Percentiles rank a stretch among this genome's conserved stretches.
Conservation (phyloP, 2,113 vertebrate species). For the Pithys albifrons region DNA sequence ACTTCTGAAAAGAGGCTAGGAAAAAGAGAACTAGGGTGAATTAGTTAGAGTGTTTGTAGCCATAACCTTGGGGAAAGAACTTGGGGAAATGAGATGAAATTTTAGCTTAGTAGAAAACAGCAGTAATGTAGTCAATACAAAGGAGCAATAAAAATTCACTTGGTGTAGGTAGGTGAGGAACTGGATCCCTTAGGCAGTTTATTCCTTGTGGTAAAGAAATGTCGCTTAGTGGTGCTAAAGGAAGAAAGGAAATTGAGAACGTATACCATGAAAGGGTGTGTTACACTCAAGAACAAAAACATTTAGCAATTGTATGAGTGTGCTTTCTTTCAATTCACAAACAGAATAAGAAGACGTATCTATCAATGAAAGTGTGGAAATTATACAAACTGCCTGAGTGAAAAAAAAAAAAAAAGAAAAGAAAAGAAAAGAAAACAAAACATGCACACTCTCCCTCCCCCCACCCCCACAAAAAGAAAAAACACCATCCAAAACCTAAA, state of each 20-base stretch:
- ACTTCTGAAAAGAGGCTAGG: not conserved
- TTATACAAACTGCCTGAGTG: not conserved
- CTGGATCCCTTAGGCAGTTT: not conserved
- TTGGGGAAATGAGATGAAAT: not conserved
- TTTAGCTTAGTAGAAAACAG: not conserved
- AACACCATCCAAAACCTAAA: not conserved
- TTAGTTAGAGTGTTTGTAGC: not conserved
- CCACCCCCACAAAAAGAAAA: not conserved
- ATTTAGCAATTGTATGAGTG: not conserved
- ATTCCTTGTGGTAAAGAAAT: not conserved
- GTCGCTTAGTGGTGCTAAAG: not conserved
- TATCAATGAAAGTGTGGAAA: not conserved
- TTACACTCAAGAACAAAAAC: not conserved
- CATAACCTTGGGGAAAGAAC: not conserved
- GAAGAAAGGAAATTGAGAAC: not conserved
- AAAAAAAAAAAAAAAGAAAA: not conserved
- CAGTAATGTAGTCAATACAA: not conserved
- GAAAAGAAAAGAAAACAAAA: not conserved
- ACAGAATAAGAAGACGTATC: not conserved
- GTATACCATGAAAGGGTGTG: not conserved
- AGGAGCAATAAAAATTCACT: not conserved
- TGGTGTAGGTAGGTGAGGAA: not conserved
- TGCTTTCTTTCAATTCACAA: not conserved
- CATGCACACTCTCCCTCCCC: too few species aligned
- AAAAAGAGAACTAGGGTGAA: not conserved